Base-by-base conservation (phyloP, 2,113 vertebrate species). In the Tringa solitaria region DNA sequence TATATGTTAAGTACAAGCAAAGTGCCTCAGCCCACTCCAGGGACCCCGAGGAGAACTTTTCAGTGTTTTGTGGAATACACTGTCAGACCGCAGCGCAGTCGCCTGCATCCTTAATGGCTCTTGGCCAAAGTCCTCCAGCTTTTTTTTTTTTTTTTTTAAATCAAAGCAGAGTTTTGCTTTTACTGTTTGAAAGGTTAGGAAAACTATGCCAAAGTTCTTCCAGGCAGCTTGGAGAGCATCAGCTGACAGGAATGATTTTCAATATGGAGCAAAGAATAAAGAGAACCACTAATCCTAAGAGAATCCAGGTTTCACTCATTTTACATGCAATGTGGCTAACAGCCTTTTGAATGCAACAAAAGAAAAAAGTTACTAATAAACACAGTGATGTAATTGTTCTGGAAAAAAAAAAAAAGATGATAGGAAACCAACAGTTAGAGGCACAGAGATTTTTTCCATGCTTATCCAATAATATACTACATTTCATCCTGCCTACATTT, bases 1-100 rank as follows among this genome's bases (percentile, higher is more conserved):
- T 98, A 97, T 98, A 98, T 98, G 98, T 98, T 97, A 97, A 98
- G 96, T 97, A 98, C 98, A 97, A 98, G 98, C 96, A 97, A 98
- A 98, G 98, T 94, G 98, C 96, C 96, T 75, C 78, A 69, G 84
- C 94, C 92, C 95, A 89, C 98, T 97, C 97, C 96, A 96, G 97
- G 98, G 98, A 98, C 97, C 91, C 60, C 19, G 26, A 96, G 86
- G 94, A 97, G 96, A 97, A 97, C 95, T 95, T 97, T 95, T 95
- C 96, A 92, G 97, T 57, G 90, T 89, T 98, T 79, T 95, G 95
- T 96, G 95, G 96, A 97, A 97, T 93, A 97, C 73, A 95, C 97
- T 93, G 96, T 97, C 97, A 97, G 96, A 96, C 91, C 30, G 5
- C 93, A 80, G 97, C 5, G 4, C 28, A 37, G 96, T 92, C 9